Percentiles rank a stretch among this genome's conserved stretches.
These are phyloP conservation scores for Drosophila niveifrons DNA, from an alignment of 2,888 invertebrate species.

Conservation along the genomic window DNA sequence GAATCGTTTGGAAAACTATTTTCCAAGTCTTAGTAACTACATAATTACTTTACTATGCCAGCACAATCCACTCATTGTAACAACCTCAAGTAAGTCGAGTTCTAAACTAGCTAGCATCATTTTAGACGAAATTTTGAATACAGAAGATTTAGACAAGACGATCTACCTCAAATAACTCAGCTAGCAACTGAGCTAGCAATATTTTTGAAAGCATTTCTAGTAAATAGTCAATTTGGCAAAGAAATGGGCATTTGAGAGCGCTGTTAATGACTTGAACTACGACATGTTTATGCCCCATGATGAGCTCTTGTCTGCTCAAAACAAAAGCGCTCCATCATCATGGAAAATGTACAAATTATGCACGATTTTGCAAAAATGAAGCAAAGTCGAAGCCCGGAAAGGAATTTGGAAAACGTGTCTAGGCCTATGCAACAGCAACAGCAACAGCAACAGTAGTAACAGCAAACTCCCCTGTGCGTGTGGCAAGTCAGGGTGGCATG, in stretches of 20 bases:
- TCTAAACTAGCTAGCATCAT: too few species aligned
- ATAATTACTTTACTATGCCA: not conserved
- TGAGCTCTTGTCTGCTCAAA: constrained; percentile 26
- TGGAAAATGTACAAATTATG: constrained; percentile 74
- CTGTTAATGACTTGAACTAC: constrained; percentile 55
- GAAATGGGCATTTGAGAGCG: constrained; percentile 30
- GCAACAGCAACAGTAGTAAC: not conserved
- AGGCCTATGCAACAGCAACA: constrained; percentile 40
- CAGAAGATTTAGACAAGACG: not conserved
- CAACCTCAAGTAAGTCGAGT: too few species aligned
- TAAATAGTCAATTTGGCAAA: constrained; percentile 24
- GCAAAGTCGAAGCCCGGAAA: not conserved
- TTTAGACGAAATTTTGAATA: not conserved
- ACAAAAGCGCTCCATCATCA: constrained; percentile 70
- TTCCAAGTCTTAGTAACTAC: not conserved
- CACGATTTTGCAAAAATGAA: constrained; percentile 46
- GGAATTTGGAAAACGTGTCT: constrained; percentile 57
- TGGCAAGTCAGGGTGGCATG: constrained; percentile 46
- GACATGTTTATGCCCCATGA: constrained; percentile 37
- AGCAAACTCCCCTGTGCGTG: constrained; percentile 23
- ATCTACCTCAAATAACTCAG: constrained; percentile 13
- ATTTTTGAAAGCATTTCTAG: constrained; percentile 6
- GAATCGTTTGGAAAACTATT: not conserved
- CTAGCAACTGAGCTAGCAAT: constrained; percentile 9
- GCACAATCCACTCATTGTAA: too few species aligned